A percentile compares a stretch with the other conserved stretches of the same genome.
These are phyloP conservation scores for Scomber japonicus DNA, from an alignment of 2,113 vertebrate genomes.

Conservation along the genomic window DNA sequence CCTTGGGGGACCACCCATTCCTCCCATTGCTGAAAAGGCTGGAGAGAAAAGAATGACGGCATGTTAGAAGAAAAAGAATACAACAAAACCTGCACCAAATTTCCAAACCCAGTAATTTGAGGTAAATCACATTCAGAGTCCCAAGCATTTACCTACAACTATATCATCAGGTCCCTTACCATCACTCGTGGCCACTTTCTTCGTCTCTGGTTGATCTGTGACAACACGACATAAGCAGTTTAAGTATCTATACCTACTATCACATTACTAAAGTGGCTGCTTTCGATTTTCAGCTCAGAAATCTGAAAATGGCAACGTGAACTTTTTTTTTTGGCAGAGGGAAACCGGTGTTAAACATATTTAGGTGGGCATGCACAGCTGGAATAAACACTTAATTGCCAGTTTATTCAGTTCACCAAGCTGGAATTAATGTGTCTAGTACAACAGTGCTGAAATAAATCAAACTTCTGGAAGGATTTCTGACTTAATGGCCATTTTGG, in stretches of 20 bases:
- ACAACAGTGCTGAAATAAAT: background rate
- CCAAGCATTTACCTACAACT: conserved; percentile 8
- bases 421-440: too few species aligned
- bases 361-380: background rate
- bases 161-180: conserved; percentile 86
- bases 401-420: background rate
- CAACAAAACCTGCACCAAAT: background rate
- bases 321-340: background rate
- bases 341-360: background rate
- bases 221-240: conserved; percentile 42
- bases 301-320: background rate
- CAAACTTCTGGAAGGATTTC: too few species aligned
- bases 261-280: background rate
- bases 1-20: conserved; percentile 96
- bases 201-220: conserved; percentile 98
- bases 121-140: background rate
- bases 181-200: conserved; percentile 98
- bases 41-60: conserved; percentile 20
- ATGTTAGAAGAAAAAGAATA: conserved; percentile 3
- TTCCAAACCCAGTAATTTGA: background rate
- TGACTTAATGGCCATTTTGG: too few species aligned
- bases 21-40: conserved; percentile 91
- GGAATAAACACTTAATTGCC: too few species aligned
- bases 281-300: background rate
- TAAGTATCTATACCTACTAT: conserved; percentile 25